Evolutionary conservation across 1,140 invertebrate genomes (phyloP).

Genomic region (Penaeus indicus): DNA sequence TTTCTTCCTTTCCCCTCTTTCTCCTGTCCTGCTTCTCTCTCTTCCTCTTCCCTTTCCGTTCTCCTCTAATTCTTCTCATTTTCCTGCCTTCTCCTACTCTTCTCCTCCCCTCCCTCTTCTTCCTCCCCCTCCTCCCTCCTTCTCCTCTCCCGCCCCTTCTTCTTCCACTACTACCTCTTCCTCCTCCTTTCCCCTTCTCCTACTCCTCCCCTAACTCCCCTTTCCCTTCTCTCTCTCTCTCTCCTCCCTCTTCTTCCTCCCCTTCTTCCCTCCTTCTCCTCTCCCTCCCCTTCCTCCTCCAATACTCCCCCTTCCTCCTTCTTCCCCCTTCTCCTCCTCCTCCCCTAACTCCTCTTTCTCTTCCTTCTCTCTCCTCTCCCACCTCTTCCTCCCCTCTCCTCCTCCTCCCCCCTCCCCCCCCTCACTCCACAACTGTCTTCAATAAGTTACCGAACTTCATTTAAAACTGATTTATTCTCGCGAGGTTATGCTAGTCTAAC

Average conservation of each 20-base stretch:
- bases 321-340: not conserved
- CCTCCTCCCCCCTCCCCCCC: too few species aligned
- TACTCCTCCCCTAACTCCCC: not conserved
- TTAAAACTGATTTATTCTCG: too few species aligned
- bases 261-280: not conserved
- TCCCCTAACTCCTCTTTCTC: conserved; percentile 28
- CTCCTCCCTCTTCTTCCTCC: too few species aligned
- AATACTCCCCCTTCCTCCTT: not conserved
- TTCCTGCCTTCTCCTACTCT: not conserved
- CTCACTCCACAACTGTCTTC: too few species aligned
- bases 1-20: not conserved
- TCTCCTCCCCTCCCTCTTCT: not conserved
- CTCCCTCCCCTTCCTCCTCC: not conserved
- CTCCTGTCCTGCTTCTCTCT: not conserved
- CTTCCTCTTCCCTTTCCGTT: too few species aligned
- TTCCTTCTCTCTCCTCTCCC: too few species aligned
- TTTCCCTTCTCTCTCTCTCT: not conserved
- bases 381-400: too few species aligned
- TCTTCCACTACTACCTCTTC: not conserved
- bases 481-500: conserved; percentile 32
- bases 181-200: not conserved
- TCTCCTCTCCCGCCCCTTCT: not conserved
- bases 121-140: too few species aligned
- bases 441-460: too few species aligned
- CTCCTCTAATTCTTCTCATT: not conserved